Conservation (phyloP, 2,113 vertebrate genomes). For the Tupaia chinensis region DNA sequence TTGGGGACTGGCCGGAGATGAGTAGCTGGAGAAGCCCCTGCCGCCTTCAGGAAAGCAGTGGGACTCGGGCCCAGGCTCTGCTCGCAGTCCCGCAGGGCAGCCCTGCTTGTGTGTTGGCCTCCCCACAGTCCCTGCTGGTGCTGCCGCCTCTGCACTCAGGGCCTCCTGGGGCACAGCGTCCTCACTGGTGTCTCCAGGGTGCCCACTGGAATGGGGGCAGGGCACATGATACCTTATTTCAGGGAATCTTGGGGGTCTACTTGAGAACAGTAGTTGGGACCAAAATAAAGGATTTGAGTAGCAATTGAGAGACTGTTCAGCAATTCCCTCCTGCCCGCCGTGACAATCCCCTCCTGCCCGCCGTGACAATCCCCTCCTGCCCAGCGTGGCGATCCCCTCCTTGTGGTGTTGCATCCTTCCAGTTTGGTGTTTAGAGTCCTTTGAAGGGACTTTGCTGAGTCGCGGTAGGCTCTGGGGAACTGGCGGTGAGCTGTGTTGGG, state of each 20-base stretch:
- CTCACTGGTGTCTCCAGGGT: not conserved
- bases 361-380: too few relatives aligned
- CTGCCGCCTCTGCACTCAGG: too few relatives aligned
- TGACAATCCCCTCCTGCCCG: too few relatives aligned
- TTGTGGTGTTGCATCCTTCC: not conserved
- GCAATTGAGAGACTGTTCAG: constrained; percentile 1
- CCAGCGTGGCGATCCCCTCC: not conserved
- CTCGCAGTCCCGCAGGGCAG: too few relatives aligned
- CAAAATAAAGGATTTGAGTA: not conserved
- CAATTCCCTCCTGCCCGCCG: not conserved
- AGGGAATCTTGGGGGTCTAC: not conserved
- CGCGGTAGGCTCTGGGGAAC: not conserved
- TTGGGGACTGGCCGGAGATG: too few relatives aligned
- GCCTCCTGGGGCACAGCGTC: too few relatives aligned
- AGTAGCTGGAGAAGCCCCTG: too few relatives aligned
- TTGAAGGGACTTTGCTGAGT: not conserved
- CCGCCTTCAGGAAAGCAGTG: too few relatives aligned
- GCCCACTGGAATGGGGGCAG: not conserved
- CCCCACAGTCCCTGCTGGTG: too few relatives aligned
- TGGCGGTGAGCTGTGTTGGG: not conserved
- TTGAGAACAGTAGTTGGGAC: constrained; percentile 16
- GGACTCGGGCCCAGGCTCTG: too few relatives aligned
- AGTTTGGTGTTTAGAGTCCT: not conserved
- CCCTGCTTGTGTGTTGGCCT: too few relatives aligned
- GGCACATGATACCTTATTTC: constrained; percentile 41